Evolutionary conservation across 53 echinoderm and acorn worm species (phyloP), one percentile per base, ranked within the genome.

Genomic region (Stichopus horrens): DNA sequence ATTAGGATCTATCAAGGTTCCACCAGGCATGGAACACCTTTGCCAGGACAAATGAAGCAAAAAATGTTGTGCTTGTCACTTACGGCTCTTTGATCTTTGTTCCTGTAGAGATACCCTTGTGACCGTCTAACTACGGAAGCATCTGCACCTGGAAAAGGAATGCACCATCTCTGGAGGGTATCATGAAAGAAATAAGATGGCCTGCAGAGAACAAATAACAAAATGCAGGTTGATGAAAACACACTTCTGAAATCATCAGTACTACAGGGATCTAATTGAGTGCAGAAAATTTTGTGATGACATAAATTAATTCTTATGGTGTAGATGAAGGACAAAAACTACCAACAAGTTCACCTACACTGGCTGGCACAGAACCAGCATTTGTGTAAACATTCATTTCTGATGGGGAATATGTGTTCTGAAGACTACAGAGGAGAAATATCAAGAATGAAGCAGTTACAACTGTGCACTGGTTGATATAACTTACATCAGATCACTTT

Each of bases 101-200:
- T 94, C 83, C 92, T 92, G 18, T 88, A 86, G 53, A 91, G 73
- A 71, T 87, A 92, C 5, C 92, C 90, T 78, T 94, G 94, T 37
- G 94, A 90, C 54, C 94, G 90, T 58, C 92, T 90, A 1, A 94
- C 94, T 23, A 94, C 94, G 37, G 94, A 94, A 54, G 90, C 90
- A 88, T 94, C 94, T 54, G 94, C 82, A 7, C 94, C 94, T 21
- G 91, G 90, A 66, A 94, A 94, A 76, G 90, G 84, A 19, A 92
- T 84, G 52, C 92, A 90, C 92, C 92, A 94, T 66, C 90, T 94
- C 80, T 90, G 76, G 1, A 74, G 75, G 20, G 83, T 56, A 37
- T 91, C 89, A 73, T 76, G 90, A 77, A 84, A 94, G 87, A 94
- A 94, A 7, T 90, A 88, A 76, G 90, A 80, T 4, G 92, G 88